Base-by-base conservation (phyloP, 2,888 invertebrate species). In the Hedychridium roseum region DNA sequence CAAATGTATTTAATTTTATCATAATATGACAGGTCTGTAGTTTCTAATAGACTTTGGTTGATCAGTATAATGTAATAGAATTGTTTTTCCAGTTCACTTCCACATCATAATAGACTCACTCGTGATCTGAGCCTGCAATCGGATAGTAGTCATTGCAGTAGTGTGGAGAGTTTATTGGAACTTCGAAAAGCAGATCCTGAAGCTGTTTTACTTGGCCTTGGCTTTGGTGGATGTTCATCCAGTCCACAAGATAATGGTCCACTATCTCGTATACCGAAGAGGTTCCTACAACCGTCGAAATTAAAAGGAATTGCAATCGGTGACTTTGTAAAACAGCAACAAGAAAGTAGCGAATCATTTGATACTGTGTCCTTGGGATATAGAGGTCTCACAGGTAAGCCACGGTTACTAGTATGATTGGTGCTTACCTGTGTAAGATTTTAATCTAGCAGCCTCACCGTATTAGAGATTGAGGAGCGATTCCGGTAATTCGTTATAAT, bases 131-230 rank as follows among this genome's bases (percentile, higher is more conserved):
- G 79, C 34, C 52, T 79, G 15, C 79, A 79, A 45, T 80, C 79
- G 9, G 80, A 80, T 49, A 82, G 85, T 43, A 88, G 88, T 65
- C 84, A 84, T 50, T 91, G 91, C 69, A 92, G 92, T 41, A 85
- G 88, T 68, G 89, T 93, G 23, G 88, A 93, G 73, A 91, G 91
- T 74, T 84, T 94, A 38, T 80, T 95, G 64, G 92, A 93, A 64
- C 85, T 91, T 12, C 83, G 95, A 27, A 89, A 88, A 70, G 90
- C 92, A 15, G 94, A 96, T 81, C 94, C 95, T 0, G 94, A 95
- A 75, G 91, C 92, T 43, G 88, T 96, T 43, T 82, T 96, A 18
- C 80, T 92, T 39, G 91, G 89, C 57, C 81, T 92, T 43, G 92
- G 92, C 7, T 92, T 92, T 76, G 91, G 91, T 0, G 90, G 89